phyloP scores from a whole-genome alignment of 2,888 invertebrate species.

The Scaeva pyrastri region DNA sequence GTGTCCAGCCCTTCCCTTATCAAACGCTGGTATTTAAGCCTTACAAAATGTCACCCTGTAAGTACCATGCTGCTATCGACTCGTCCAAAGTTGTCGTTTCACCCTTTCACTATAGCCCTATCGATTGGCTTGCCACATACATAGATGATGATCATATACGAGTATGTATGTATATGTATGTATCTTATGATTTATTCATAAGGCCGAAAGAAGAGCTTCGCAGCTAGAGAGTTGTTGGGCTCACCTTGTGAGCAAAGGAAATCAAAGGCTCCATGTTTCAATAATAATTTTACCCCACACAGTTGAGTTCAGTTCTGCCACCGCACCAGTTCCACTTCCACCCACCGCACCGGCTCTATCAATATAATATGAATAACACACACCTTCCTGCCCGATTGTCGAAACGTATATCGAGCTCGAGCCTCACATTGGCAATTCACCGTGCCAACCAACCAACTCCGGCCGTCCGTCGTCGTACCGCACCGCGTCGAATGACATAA shows the following conservation, averaged over 20 bases:
- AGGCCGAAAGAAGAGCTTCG: slow-evolving; percentile 31
- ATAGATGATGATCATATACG: no score
- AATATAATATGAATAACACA: slow-evolving; percentile 23
- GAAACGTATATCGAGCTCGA: slow-evolving; percentile 3
- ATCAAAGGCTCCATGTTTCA: slow-evolving; percentile 47
- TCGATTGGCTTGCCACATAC: slow-evolving; percentile 15
- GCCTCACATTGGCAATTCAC: not conserved
- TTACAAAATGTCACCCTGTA: not conserved
- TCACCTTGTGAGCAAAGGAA: slow-evolving; percentile 47
- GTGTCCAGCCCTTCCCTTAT: no score
- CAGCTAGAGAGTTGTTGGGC: not conserved
- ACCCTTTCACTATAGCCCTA: slow-evolving; percentile 17
- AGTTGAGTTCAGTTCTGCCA: no score
- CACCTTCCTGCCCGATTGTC: slow-evolving; percentile 8
- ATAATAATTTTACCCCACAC: slow-evolving; percentile 27
- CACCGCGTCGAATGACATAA: slow-evolving; percentile 51
- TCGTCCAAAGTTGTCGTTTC: slow-evolving; percentile 3
- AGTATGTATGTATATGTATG: not conserved
- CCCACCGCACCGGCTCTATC: slow-evolving; percentile 21
- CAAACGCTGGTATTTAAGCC: no score
- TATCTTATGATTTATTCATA: slow-evolving; percentile 66
- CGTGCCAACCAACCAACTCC: slow-evolving; percentile 11
- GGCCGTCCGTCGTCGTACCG: no score
- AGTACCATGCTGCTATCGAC: no score
- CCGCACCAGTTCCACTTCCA: not conserved